Evolutionary conservation across 2,797 vertebrate species (phyloP).

Genomic region (Schizothorax lantsangensis): DNA sequence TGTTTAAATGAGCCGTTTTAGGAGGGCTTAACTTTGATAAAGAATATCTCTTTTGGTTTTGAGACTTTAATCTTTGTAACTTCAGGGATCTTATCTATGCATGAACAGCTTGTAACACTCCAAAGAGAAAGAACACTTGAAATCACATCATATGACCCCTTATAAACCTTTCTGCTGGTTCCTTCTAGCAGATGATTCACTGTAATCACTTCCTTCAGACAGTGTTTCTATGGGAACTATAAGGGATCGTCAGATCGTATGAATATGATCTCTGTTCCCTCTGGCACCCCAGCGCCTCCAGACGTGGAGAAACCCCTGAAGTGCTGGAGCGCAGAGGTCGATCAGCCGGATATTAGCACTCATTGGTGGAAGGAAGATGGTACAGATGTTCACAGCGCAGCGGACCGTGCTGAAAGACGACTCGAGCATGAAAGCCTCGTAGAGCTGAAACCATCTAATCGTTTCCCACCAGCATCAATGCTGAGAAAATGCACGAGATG

Average conservation of each 20-base stretch:
- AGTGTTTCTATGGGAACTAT: slow-evolving; percentile 62
- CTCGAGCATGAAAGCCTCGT: slow-evolving; percentile 38
- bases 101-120: no score
- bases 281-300: neutral
- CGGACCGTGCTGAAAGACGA: slow-evolving; percentile 50
- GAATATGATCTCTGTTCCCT: neutral
- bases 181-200: slow-evolving; percentile 47
- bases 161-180: slow-evolving; percentile 20
- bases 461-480: slow-evolving; percentile 3
- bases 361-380: slow-evolving; percentile 68
- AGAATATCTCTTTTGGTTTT: no score
- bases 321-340: slow-evolving; percentile 67
- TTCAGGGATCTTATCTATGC: no score
- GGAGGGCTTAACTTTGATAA: no score
- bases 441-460: slow-evolving; percentile 12
- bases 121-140: no score
- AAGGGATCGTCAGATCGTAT: slow-evolving; percentile 47
- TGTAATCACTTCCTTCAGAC: slow-evolving; percentile 49
- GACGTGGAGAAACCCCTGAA: neutral
- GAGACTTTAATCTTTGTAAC: no score
- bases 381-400: slow-evolving; percentile 72
- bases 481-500: neutral
- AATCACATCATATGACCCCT: no score
- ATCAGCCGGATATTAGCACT: slow-evolving; percentile 68
- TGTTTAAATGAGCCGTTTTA: no score